phyloP scores from a whole-genome alignment of 2,113 vertebrate genomes.

The Cyprinodon variegatus region DNA sequence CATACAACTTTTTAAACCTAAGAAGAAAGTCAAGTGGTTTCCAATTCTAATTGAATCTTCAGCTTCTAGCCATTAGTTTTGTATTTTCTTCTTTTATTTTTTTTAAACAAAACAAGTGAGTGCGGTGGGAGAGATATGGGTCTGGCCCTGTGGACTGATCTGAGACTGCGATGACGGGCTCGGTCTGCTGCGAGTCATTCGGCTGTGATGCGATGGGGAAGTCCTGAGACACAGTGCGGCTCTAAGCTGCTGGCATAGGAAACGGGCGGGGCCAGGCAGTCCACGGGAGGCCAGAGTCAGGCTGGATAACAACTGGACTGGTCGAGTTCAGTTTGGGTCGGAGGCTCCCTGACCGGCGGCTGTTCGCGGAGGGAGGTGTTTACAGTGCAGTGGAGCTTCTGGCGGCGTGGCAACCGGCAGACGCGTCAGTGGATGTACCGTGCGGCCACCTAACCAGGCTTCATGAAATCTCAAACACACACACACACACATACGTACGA shows the following conservation, averaged over 20 bases:
- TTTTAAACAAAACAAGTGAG: constrained; percentile 43
- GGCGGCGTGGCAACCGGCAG: constrained; percentile 69
- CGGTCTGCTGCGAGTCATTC: constrained; percentile 75
- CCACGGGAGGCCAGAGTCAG: constrained; percentile 82
- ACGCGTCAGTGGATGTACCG: constrained; percentile 58
- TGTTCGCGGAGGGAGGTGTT: constrained; percentile 77
- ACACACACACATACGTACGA: constrained; percentile 27
- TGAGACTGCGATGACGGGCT: constrained; percentile 64
- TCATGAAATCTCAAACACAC: constrained; percentile 41
- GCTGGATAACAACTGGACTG: constrained; percentile 81
- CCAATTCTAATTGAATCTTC: constrained; percentile 43
- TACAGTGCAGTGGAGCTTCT: constrained; percentile 82
- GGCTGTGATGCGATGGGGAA: constrained; percentile 76
- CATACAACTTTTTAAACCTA: constrained; percentile 44
- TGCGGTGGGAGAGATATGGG: constrained; percentile 31
- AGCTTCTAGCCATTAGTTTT: constrained; percentile 34
- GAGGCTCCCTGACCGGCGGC: constrained; percentile 76
- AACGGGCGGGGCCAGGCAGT: constrained; percentile 77
- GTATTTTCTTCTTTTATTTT: too few relatives aligned
- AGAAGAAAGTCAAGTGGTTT: constrained; percentile 22
- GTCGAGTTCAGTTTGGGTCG: constrained; percentile 64
- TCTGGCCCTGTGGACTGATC: constrained; percentile 67
- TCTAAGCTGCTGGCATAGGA: constrained; percentile 82
- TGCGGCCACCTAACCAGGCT: constrained; percentile 51
- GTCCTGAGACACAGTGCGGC: constrained; percentile 86